These are phyloP conservation scores for Odontamblyopus rebecca DNA, from an alignment of 2,797 vertebrate genomes.

Conservation along the genomic window DNA sequence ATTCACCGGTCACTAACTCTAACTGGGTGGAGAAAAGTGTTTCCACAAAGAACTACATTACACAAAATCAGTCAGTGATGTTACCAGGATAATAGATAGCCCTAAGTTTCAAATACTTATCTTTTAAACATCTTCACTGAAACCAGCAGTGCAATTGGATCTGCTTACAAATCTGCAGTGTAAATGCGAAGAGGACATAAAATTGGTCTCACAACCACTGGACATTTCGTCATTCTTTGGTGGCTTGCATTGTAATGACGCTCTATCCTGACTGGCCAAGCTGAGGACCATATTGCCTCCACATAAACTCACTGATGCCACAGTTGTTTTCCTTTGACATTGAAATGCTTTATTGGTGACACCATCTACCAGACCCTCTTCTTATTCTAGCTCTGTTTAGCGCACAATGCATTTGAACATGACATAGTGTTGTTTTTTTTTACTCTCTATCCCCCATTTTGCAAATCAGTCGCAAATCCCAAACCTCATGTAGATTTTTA, in stretches of 20 bases:
- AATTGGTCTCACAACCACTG: conserved; percentile 43
- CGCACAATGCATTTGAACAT: background rate
- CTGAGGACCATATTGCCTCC: conserved; percentile 34
- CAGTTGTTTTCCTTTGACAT: background rate
- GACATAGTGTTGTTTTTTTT: conserved; percentile 5
- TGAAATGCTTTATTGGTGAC: background rate
- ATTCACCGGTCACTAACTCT: background rate
- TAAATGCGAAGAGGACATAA: conserved; percentile 17
- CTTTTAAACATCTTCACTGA: background rate
- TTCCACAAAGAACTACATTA: no score
- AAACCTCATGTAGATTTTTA: conserved; percentile 17
- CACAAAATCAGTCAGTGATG: no score
- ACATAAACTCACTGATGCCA: conserved; percentile 18
- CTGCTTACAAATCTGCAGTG: background rate
- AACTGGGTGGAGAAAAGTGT: background rate
- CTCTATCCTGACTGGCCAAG: conserved; percentile 37
- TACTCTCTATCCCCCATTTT: conserved; percentile 19
- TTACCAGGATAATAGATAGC: no score
- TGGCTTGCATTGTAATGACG: conserved; percentile 56
- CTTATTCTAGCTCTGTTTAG: background rate
- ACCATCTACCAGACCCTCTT: background rate
- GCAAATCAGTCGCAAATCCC: conserved; percentile 31
- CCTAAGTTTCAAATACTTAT: no score
- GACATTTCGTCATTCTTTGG: conserved; percentile 41
- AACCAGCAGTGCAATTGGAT: background rate